Evolutionary conservation across 1,140 invertebrate species (phyloP), one percentile per base, ranked within the genome.

Genomic region (Aphaenogaster rudis): DNA sequence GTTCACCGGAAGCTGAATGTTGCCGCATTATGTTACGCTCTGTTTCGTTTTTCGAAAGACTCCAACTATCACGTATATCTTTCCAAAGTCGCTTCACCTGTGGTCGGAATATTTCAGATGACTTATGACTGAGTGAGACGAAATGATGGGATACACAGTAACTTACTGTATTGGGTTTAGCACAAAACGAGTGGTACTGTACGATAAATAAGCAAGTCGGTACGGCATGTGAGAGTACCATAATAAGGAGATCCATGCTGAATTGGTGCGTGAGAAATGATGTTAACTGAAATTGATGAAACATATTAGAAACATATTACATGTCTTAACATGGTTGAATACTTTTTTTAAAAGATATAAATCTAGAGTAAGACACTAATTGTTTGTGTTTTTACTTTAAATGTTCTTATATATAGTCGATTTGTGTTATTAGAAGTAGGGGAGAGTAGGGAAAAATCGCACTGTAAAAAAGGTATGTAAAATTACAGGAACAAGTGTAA

Each of bases 1-100:
- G 13, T 76, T 77, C 11, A 15, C 54, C 45, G 8, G 2, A 6
- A 7, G 7, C 48, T 48, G 69, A 61, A 42, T 85, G 13, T 42
- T 77, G 57, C 1, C 21, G 45, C 81, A 85, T 52, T 76, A 85
- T 85, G 3, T 64, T 39, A 9, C 28, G 54, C 15, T 85, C 71
- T 1, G 36, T 13, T 63, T 59, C n/a, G 2, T 77, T 63, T 52
- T 21, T 64, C n/a, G 77, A 8, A 61, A 64, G 6, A 45, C 8
- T 50, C 67, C 80, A 84, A 42, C 1, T 64, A 13, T 42, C 9
- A 39, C 9, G 21, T 3, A 85, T 77, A 42, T 77, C 8, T 48
- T 64, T 42, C 33, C 28, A 76, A 39, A 85, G 15, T 67, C 2
- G 42, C 15, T 64, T 52, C 15, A 85, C 13, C 71, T 85, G 13